Base-by-base conservation (phyloP, 2,113 vertebrate species). In the Caracal caracal region DNA sequence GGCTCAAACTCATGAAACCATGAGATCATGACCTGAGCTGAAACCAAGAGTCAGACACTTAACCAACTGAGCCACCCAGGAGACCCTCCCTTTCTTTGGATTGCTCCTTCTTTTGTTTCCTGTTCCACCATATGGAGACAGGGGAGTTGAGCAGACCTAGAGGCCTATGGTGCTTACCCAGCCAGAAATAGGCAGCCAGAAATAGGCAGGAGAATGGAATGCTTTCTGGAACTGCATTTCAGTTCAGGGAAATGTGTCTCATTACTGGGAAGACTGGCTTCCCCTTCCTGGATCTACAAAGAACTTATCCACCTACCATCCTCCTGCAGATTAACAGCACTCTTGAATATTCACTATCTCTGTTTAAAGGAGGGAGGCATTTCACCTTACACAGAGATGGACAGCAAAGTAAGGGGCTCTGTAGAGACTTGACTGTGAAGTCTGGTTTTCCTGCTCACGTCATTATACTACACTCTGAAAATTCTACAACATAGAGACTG, bases 101-200 rank as follows among this genome's bases (percentile, higher is more conserved):
- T 85, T 71, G 24, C n/a, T 43, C 9, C 35, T 86, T 76, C 37
- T 16, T 43, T 6, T 88, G 19, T 43, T 30, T 88, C 11, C 78
- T 22, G 0, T 65, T 56, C 4, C 0, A 5, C 17, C 24, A 51
- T 10, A 22, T 20, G 17, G 11, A 51, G 5, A 68, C 1, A 76
- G 28, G 65, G 22, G 12, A 84, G 10, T 0, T 66, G 68, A 81
- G 37, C 0, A 59, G 35, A 30, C 4, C 17, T 22, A 2, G 26
- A 82, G 20, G 9, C 19, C 28, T 24, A 6, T 6, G 20, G 15
- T 20, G 12, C 30, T 35, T 20, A 65, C 26, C 19, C 40, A 87
- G 28, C 3, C 30, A 84, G 70, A 90, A 76, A 5, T 10, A 76
- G n/a, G 47, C 3, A 73, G 30, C 75, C n/a, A 84, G 70, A 90